Percentiles rank a stretch among this genome's conserved stretches.
These are phyloP conservation scores for Perca flavescens DNA, from an alignment of 2,113 vertebrate genomes.

Conservation along the genomic window DNA sequence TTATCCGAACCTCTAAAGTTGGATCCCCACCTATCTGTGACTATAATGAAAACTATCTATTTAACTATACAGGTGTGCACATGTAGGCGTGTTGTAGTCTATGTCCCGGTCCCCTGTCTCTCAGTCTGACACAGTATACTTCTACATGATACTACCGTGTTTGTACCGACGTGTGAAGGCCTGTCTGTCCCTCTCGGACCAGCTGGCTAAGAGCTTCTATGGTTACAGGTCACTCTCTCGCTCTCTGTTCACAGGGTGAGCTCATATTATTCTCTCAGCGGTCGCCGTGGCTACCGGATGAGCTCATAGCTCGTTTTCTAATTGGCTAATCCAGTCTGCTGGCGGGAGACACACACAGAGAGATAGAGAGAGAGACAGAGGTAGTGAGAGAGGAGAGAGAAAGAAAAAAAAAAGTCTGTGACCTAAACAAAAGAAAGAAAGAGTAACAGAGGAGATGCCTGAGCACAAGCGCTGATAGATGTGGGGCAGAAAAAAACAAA, in stretches of 20 bases:
- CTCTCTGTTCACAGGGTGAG: slow-evolving; percentile 33
- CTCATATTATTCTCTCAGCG: slow-evolving; percentile 42
- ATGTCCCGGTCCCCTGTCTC: background rate
- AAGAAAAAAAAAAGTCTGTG: background rate
- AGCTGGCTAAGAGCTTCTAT: slow-evolving; percentile 9
- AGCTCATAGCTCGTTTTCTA: slow-evolving; percentile 49
- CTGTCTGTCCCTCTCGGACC: background rate
- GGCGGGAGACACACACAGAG: slow-evolving; percentile 4
- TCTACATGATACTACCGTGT: no score
- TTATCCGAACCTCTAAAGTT: background rate
- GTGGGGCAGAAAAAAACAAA: slow-evolving; percentile 17
- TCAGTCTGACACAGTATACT: background rate
- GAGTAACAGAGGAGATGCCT: background rate
- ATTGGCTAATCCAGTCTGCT: slow-evolving; percentile 39
- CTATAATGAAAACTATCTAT: background rate
- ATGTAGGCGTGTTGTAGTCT: background rate
- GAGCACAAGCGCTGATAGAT: background rate
- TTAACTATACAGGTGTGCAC: background rate
- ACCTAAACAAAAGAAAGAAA: slow-evolving; percentile 2
- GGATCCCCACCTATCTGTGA: background rate
- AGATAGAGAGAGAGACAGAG: background rate
- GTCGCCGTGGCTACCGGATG: slow-evolving; percentile 56
- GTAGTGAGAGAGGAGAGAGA: background rate
- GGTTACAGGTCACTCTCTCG: slow-evolving; percentile 25
- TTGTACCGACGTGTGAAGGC: background rate